A percentile compares a stretch with the other conserved stretches of the same genome.
Conservation (phyloP, 1,140 invertebrate species). For the Drosophila oshimai region DNA sequence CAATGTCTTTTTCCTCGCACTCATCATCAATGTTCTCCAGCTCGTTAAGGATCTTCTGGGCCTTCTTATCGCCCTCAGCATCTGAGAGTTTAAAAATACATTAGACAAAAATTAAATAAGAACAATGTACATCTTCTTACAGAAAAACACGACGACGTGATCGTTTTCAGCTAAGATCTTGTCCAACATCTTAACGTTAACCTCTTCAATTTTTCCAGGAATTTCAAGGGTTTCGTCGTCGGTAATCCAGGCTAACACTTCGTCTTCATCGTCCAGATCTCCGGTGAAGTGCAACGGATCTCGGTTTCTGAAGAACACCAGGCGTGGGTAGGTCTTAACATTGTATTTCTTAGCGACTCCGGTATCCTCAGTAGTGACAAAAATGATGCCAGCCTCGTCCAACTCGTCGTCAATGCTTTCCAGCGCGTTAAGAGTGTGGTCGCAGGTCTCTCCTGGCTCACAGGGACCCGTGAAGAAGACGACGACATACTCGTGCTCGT, state of each 20-base stretch:
- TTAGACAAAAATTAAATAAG: no score
- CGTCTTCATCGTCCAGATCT: constrained; percentile 94
- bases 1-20: constrained; percentile 95
- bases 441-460: constrained; percentile 93
- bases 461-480: constrained; percentile 96
- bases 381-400: constrained; percentile 96
- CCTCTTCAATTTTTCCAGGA: constrained; percentile 96
- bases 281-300: constrained; percentile 89
- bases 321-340: constrained; percentile 91
- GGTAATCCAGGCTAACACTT: constrained; percentile 94
- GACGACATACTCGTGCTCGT: constrained; percentile 96
- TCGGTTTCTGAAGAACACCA: constrained; percentile 96
- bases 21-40: constrained; percentile 97
- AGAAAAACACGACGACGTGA: constrained; percentile 96
- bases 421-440: constrained; percentile 91
- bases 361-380: constrained; percentile 95
- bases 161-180: constrained; percentile 94
- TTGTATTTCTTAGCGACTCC: constrained; percentile 92
- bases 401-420: constrained; percentile 97
- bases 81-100: constrained; percentile 83
- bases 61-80: constrained; percentile 94
- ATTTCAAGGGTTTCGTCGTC: constrained; percentile 95
- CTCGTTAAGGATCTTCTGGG: constrained; percentile 94
- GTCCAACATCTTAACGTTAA: constrained; percentile 95
- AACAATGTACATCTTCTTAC: constrained; percentile 86